A percentile compares a stretch with the other conserved stretches of the same genome.
Conservation (phyloP, 2,113 vertebrate species). For the Aptenodytes patagonicus region DNA sequence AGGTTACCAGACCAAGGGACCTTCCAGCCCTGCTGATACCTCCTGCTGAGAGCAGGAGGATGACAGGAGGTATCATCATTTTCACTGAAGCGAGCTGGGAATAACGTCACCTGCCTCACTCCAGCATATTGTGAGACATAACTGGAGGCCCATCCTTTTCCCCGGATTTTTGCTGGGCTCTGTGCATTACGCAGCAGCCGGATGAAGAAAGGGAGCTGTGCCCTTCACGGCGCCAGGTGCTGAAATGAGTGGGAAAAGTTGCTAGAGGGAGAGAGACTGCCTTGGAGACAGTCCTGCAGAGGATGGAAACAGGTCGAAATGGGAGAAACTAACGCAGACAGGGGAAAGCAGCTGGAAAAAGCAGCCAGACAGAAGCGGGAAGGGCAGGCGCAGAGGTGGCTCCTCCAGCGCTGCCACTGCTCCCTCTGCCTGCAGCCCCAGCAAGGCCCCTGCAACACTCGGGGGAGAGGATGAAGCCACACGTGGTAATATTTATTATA, state of each 20-base stretch:
- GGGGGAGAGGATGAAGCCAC: rapidly evolving
- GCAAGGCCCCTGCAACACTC: background rate
- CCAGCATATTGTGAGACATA: background rate
- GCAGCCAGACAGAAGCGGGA: background rate
- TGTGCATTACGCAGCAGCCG: background rate
- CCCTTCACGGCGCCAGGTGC: background rate
- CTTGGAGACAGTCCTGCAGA: background rate
- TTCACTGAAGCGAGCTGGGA: background rate
- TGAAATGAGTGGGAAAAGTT: no score
- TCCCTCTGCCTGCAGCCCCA: background rate
- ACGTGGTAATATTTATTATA: background rate
- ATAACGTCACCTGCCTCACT: background rate
- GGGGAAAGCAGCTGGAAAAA: background rate
- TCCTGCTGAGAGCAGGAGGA: background rate
- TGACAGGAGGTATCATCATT: background rate
- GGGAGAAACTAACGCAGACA: background rate
- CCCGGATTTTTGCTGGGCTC: background rate
- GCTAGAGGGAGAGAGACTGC: background rate
- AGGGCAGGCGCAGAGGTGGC: background rate
- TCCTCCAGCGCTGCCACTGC: background rate
- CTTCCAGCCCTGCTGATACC: background rate
- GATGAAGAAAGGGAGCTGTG: background rate
- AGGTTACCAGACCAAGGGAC: background rate
- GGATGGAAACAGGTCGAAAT: background rate
- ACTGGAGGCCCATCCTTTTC: background rate